Conservation (phyloP, 1,140 invertebrate genomes). For the Trichomalopsis sarcophagae region DNA sequence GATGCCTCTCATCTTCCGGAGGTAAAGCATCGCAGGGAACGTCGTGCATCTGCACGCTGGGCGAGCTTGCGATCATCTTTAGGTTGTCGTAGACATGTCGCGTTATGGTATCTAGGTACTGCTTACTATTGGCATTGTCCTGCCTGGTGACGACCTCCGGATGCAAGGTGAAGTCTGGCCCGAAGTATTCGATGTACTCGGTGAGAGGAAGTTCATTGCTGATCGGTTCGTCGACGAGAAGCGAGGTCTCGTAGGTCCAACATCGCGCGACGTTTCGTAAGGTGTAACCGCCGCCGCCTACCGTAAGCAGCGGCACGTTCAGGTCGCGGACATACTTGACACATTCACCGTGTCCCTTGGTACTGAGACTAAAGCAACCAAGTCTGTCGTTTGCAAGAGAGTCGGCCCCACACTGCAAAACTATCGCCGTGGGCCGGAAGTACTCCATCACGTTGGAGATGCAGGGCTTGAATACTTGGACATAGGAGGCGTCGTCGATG, state of each 20-base stretch:
- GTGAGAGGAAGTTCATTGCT: constrained; percentile 94
- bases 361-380: constrained; percentile 93
- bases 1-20: constrained; percentile 81
- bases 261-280: constrained; percentile 97
- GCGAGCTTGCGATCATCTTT: constrained; percentile 92
- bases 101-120: constrained; percentile 92
- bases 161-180: constrained; percentile 95
- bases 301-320: constrained; percentile 94
- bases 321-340: constrained; percentile 97
- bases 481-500: constrained; percentile 96
- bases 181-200: constrained; percentile 97
- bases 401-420: constrained; percentile 98
- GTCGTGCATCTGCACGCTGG: constrained; percentile 95
- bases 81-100: constrained; percentile 89
- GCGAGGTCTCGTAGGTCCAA: constrained; percentile 99
- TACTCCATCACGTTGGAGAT: constrained; percentile 97
- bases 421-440: constrained; percentile 97
- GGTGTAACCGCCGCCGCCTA: constrained; percentile 98
- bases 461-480: constrained; percentile 95
- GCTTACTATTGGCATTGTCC: constrained; percentile 94
- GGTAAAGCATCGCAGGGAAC: constrained; percentile 86
- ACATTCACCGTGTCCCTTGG: constrained; percentile 96
- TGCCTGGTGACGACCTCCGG: constrained; percentile 89
- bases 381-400: constrained; percentile 95
- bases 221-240: constrained; percentile 93